Evolutionary conservation across 2,113 vertebrate genomes (phyloP).

Genomic region (Poeciliopsis turrubarensis): DNA sequence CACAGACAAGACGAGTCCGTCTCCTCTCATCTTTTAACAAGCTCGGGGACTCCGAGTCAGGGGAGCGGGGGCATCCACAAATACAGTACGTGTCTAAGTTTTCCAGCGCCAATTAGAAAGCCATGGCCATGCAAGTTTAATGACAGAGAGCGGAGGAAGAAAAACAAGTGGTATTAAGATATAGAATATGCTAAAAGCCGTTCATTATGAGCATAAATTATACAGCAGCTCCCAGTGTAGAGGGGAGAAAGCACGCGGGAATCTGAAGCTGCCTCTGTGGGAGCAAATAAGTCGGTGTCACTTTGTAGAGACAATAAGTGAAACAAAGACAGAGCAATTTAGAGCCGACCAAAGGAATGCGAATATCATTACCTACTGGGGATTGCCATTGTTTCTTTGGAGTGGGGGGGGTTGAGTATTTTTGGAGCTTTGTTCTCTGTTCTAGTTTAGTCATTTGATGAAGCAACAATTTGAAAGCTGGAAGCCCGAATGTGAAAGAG

Average conservation of each 20-base stretch:
- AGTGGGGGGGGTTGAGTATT: slow-evolving; percentile 35
- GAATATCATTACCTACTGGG: slow-evolving; percentile 63
- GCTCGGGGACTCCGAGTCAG: slow-evolving; percentile 47
- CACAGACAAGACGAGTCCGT: slow-evolving; percentile 25
- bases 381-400: slow-evolving; percentile 36
- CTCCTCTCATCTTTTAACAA: slow-evolving; percentile 62
- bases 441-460: slow-evolving; percentile 57
- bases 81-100: slow-evolving; percentile 38
- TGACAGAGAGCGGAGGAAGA: slow-evolving; percentile 56
- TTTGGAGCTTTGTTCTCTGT: slow-evolving; percentile 53
- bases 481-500: slow-evolving; percentile 41
- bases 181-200: slow-evolving; percentile 77
- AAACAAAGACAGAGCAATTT: slow-evolving; percentile 48
- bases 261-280: slow-evolving; percentile 54
- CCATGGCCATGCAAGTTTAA: slow-evolving; percentile 78
- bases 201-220: slow-evolving; percentile 79
- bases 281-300: slow-evolving; percentile 59
- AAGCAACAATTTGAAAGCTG: slow-evolving; percentile 63
- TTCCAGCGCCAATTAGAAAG: slow-evolving; percentile 72
- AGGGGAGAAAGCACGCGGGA: slow-evolving; percentile 39
- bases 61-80: slow-evolving; percentile 44
- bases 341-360: slow-evolving; percentile 47
- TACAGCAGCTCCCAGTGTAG: slow-evolving; percentile 56
- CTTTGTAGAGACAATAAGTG: slow-evolving; percentile 65
- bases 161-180: slow-evolving; percentile 74